phyloP scores from a whole-genome alignment of 2,113 vertebrate species.

The Epinephelus moara region DNA sequence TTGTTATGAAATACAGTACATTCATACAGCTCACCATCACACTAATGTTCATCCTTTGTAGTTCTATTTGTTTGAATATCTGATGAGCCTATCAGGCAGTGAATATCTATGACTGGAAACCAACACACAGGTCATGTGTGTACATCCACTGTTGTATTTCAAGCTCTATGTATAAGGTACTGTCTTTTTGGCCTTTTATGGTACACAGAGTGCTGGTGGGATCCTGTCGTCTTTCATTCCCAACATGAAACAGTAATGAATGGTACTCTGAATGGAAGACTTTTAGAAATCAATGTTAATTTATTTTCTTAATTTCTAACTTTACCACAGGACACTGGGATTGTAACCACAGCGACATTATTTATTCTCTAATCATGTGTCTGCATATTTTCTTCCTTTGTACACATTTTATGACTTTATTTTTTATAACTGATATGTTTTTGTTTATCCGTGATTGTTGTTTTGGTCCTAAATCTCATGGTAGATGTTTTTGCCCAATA shows the following conservation, averaged over 20 bases:
- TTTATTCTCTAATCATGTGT: constrained; percentile 83
- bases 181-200: constrained; percentile 19
- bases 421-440: constrained; percentile 61
- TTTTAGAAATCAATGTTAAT: constrained; percentile 75
- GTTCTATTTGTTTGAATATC: constrained; percentile 9
- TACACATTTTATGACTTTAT: constrained; percentile 66
- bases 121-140: neutral
- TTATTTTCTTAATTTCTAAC: constrained; percentile 77
- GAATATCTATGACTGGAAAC: constrained; percentile 49
- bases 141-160: constrained; percentile 1
- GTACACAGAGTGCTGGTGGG: constrained; percentile 35
- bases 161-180: constrained; percentile 2
- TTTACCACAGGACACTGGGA: constrained; percentile 78
- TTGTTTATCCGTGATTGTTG: constrained; percentile 57
- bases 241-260: constrained; percentile 40
- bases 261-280: constrained; percentile 54
- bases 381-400: constrained; percentile 59
- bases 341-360: constrained; percentile 77
- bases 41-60: neutral
- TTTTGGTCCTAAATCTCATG: constrained; percentile 50
- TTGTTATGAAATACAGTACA: constrained; percentile 21
- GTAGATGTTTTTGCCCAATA: constrained; percentile 52
- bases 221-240: constrained; percentile 45
- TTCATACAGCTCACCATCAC: neutral
- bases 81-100: constrained; percentile 7